Evolutionary conservation across 2,888 invertebrate species (phyloP), one percentile per base, ranked within the genome.

Genomic region (Scrobipalpa costella): DNA sequence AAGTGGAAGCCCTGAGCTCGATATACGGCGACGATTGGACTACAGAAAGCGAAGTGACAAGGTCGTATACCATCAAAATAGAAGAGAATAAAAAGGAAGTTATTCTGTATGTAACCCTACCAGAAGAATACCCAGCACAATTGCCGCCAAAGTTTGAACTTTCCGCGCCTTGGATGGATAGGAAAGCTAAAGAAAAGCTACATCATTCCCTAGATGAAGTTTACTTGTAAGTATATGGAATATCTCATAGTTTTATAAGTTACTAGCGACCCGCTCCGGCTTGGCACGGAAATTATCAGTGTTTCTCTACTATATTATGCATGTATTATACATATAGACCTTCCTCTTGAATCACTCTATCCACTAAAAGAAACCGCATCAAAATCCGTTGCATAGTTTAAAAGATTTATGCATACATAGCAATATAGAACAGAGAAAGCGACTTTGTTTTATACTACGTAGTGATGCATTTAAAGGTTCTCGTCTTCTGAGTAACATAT

Each of bases 11-110:
- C 0, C 83, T 96, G 17, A 88, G 90, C 67, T 93, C 96, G 2
- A 96, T 96, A 69, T 96, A 95, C 76, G 94, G 92, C 2, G 87
- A 93, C 21, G 94, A 96, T 69, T 96, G 94, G 94, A 88, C 87
- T 63, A 88, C 88, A 6, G 94, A 95, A 67, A 92, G 93, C 74
- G 92, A 90, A 62, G 84, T 84, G 19, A 85, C 90, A 40, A 88
- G 90, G 67, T 89, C 92, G 0, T 96, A 94, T 76, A 93, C 92
- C 69, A 94, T 95, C n/a, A 87, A 83, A 67, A 85, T 94, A 57
- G 80, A 77, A 40, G 91, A 92, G 52, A 85, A 83, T 40, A 86
- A 88, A 61, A 85, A 87, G 67, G 88, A 92, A 71, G 93, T 94
- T 0, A 89, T 88, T 63, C 78, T 95, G n/a, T 93, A 93, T 76